Conservation (phyloP, 1,140 invertebrate genomes). For the Holcopasites calliopsidis region DNA sequence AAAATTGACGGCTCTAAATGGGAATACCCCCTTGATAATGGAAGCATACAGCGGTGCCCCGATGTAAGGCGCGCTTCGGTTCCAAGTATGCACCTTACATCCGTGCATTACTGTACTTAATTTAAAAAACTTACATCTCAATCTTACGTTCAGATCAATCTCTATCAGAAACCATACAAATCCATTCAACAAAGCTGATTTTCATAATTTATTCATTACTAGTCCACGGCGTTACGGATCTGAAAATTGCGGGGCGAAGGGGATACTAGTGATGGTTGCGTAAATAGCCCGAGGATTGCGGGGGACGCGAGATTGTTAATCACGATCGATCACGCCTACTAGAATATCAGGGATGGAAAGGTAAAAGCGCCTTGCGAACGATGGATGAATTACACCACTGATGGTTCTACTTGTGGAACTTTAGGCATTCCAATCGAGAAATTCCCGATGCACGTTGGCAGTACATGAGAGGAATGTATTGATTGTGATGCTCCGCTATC, state of each 20-base stretch:
- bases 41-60: too few species aligned
- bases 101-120: too few species aligned
- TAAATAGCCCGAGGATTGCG: background rate
- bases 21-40: too few species aligned
- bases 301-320: slow-evolving; percentile 35
- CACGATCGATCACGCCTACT: slow-evolving; percentile 34
- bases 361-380: slow-evolving; percentile 14
- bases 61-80: too few species aligned
- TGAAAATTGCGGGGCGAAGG: background rate
- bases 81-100: too few species aligned
- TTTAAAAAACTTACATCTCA: too few species aligned
- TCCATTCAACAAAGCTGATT: too few species aligned
- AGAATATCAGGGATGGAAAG: slow-evolving; percentile 22
- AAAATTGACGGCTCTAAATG: too few species aligned
- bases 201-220: too few species aligned
- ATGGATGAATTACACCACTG: slow-evolving; percentile 57
- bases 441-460: slow-evolving; percentile 72
- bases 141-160: too few species aligned
- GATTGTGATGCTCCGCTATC: slow-evolving; percentile 16
- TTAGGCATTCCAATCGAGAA: slow-evolving; percentile 75
- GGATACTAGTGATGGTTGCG: background rate
- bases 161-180: too few species aligned
- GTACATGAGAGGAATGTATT: slow-evolving; percentile 60
- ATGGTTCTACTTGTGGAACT: slow-evolving; percentile 66
- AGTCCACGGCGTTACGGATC: too few species aligned